Evolutionary conservation across 2,888 invertebrate species (phyloP), one percentile per base, ranked within the genome.

Genomic region (Uropetala carovei): DNA sequence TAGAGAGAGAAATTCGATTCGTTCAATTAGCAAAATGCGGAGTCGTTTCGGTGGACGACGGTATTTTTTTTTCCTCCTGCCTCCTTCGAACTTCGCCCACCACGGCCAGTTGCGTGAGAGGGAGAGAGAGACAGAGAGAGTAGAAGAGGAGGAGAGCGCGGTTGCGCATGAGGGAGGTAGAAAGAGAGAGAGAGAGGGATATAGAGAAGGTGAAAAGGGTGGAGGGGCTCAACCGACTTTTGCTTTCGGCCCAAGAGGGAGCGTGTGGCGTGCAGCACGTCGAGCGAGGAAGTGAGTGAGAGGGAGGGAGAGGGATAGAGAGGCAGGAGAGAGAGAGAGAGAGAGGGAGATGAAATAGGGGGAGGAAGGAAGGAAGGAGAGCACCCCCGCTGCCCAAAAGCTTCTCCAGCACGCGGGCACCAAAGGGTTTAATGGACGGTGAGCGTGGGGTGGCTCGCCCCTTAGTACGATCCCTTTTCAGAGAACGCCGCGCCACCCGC

Each of bases 11-110:
- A 64, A 89, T 89, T 89, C 64, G 89, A 89, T 89, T 89, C 89
- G 89, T 89, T 89, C 89, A 89, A 89, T 89, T 89, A 89, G 89
- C 64, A 89, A 43, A 89, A 89, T 89, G 89, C 64, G 64, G 75
- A 75, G 75, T 75, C 75, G 75, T 75, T 75, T 75, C 22, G 75
- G 75, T 75, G 27, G 27, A 27, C 75, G 75, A 27, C 13, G 75
- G 27, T 75, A 22, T 27, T 75, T 75, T 75, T 22, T 75, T 27
- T 43, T 43, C 75, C 75, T 68, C 68, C 18, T 43, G n/a, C n/a
- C n/a, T 43, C 43, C 43, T 43, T 43, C 43, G 43, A 43, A 5
- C 68, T 27, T 75, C 75, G 75, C 22, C 75, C 75, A 75, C n/a
- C 75, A 75, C n/a, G 75, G 75, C 22, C 75, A 75, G 75, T 75